Conservation (phyloP, 2,113 vertebrate species). For the Cariama cristata region DNA sequence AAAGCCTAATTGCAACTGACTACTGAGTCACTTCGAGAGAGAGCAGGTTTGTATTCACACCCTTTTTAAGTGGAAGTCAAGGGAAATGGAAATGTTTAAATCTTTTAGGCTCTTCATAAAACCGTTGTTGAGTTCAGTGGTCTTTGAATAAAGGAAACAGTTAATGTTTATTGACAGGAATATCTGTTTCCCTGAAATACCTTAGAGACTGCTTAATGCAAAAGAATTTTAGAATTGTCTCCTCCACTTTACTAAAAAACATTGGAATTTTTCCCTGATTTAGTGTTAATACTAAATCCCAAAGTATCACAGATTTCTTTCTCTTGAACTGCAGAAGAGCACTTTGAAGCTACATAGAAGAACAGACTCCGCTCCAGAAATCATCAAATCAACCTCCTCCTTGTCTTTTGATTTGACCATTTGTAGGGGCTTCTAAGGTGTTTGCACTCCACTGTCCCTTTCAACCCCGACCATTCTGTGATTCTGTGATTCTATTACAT, state of each 20-base stretch:
- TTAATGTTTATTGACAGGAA: not conserved
- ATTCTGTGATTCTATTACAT: not conserved
- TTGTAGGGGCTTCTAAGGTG: not conserved
- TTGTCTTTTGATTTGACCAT: not conserved
- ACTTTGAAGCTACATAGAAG: not conserved
- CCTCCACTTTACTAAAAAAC: not conserved
- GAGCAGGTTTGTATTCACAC: not conserved
- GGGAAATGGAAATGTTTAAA: not conserved
- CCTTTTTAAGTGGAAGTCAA: not conserved
- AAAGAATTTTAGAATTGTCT: not conserved
- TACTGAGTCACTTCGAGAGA: not conserved
- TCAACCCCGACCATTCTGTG: no score
- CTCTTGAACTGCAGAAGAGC: not conserved
- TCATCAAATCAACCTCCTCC: not conserved
- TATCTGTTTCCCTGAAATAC: not conserved
- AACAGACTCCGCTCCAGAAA: not conserved
- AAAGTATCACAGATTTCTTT: not conserved
- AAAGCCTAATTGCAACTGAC: not conserved
- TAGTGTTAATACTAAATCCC: not conserved
- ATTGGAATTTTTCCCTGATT: not conserved
- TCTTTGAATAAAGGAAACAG: not conserved
- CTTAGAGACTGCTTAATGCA: not conserved
- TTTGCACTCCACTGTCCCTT: not conserved
- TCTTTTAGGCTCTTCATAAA: not conserved
- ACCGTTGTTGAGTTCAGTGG: not conserved